Percentiles rank a stretch among this genome's conserved stretches.
These are phyloP conservation scores for Nowickia ferox DNA, from an alignment of 2,888 invertebrate species.

Conservation along the genomic window DNA sequence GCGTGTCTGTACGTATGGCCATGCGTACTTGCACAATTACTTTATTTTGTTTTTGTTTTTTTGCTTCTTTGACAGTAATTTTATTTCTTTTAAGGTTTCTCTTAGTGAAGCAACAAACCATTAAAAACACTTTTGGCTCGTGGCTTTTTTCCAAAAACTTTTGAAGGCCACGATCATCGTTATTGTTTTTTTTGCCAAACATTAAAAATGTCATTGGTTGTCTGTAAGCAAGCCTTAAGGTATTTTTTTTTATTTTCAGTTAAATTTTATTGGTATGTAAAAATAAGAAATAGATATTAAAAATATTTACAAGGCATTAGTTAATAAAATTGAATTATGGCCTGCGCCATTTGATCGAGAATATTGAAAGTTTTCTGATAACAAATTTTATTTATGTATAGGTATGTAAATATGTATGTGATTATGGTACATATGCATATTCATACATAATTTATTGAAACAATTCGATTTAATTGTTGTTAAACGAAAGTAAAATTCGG, in stretches of 20 bases:
- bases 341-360: too few relatives aligned
- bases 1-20: conserved; percentile 30
- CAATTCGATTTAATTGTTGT: too few relatives aligned
- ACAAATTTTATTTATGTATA: too few relatives aligned
- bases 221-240: not conserved
- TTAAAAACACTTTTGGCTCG: conserved; percentile 8
- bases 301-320: not conserved
- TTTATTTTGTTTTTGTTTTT: conserved; percentile 40
- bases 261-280: not conserved
- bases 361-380: too few relatives aligned
- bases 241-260: conserved; percentile 3
- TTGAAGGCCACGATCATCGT: conserved; percentile 64
- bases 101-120: conserved; percentile 37
- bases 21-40: conserved; percentile 66
- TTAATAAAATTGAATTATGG: not conserved
- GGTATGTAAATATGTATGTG: too few relatives aligned
- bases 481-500: too few relatives aligned
- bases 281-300: not conserved
- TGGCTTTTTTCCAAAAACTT: conserved; percentile 41
- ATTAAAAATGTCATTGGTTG: not conserved
- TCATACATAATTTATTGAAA: too few relatives aligned
- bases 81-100: conserved; percentile 12
- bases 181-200: not conserved
- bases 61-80: conserved; percentile 13
- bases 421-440: too few relatives aligned